phyloP scores from a whole-genome alignment of 2,113 vertebrate genomes.

The Barbus barbus region DNA sequence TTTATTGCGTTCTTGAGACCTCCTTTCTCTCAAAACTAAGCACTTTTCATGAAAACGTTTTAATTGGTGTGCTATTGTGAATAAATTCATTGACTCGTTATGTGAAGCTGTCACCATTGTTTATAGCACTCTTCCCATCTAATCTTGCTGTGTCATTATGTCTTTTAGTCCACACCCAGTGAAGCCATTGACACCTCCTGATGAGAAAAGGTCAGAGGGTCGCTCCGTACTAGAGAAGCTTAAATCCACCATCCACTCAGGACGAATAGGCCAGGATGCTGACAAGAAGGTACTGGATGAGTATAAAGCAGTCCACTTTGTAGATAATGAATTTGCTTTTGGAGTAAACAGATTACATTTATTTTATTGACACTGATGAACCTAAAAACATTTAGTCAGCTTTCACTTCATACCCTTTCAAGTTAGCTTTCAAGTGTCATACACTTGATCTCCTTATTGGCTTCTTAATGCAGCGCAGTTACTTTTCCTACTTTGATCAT shows the following conservation, averaged over 20 bases:
- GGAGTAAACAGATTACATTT: background rate
- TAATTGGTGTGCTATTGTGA: slow-evolving; percentile 18
- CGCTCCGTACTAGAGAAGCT: slow-evolving; percentile 85
- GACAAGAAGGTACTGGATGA: slow-evolving; percentile 78
- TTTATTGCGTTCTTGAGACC: background rate
- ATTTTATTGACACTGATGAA: background rate
- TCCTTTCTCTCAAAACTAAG: background rate
- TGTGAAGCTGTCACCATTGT: background rate
- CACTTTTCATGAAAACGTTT: background rate
- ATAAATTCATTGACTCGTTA: background rate
- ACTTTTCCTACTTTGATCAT: background rate
- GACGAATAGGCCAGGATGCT: slow-evolving; percentile 72
- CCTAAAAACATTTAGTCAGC: background rate
- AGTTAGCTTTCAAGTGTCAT: too few species aligned
- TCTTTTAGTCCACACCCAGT: slow-evolving; percentile 85
- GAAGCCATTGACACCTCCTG: slow-evolving; percentile 83
- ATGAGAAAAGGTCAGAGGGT: slow-evolving; percentile 77
- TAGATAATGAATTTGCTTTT: too few species aligned
- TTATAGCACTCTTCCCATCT: slow-evolving; percentile 4
- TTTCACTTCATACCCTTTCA: too few species aligned
- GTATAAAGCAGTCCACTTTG: background rate
- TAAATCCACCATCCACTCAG: slow-evolving; percentile 79
- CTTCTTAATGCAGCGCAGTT: background rate
- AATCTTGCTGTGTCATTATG: background rate
- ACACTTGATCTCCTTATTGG: background rate